Percentiles rank a stretch among this genome's conserved stretches.
These are phyloP conservation scores for Agonopterix alstromeriana DNA, from an alignment of 2,888 invertebrate species.

Conservation along the genomic window DNA sequence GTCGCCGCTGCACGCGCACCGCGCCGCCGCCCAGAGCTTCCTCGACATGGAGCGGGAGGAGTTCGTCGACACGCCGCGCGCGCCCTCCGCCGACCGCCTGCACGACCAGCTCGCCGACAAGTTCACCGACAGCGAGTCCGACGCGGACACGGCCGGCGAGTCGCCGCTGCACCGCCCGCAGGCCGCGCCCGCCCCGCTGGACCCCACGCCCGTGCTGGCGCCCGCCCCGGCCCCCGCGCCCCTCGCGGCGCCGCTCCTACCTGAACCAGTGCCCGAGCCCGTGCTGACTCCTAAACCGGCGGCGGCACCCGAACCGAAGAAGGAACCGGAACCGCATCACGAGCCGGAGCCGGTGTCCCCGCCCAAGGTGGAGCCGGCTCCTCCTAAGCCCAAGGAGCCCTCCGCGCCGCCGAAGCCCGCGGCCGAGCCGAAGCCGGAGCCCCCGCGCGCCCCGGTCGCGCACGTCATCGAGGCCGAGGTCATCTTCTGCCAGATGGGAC, in stretches of 20 bases:
- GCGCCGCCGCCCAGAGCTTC: constrained; percentile 56
- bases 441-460: constrained; percentile 47
- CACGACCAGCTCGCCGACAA: constrained; percentile 68
- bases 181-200: constrained; percentile 19
- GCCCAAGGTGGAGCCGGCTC: constrained; percentile 17
- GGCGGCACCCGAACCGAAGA: constrained; percentile 48
- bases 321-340: constrained; percentile 3
- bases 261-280: constrained; percentile 14
- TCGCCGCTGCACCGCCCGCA: constrained; percentile 56
- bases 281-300: constrained; percentile 19
- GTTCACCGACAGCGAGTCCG: constrained; percentile 77
- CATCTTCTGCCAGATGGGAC: constrained; percentile 83
- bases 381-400: constrained; percentile 12
- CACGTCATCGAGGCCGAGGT: constrained; percentile 80
- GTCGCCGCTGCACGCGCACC: constrained; percentile 42
- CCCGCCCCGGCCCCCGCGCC: constrained; percentile 14
- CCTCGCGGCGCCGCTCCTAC: constrained; percentile 12
- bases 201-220: constrained; percentile 19
- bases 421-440: constrained; percentile 20
- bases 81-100: constrained; percentile 31
- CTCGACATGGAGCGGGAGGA: constrained; percentile 66
- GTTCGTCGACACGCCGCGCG: constrained; percentile 18
- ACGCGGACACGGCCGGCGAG: constrained; percentile 66
- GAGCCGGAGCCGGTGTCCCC: constrained; percentile 17
- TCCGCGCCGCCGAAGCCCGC: constrained; percentile 8